These are phyloP conservation scores for Acrobasis consociella DNA, from an alignment of 2,888 invertebrate species.

Conservation along the genomic window DNA sequence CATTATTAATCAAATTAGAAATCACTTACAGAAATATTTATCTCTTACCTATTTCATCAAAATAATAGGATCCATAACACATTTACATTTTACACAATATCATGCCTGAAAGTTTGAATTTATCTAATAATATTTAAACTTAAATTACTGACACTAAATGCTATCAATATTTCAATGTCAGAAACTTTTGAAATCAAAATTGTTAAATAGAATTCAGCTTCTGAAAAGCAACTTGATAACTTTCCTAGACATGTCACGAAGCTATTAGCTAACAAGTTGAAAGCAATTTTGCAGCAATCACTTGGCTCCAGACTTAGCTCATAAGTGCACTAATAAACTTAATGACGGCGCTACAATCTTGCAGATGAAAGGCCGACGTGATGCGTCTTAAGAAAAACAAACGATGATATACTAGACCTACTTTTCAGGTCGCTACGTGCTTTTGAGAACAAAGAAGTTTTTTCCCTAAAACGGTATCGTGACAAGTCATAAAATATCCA, in stretches of 20 bases:
- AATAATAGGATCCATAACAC: too few relatives aligned
- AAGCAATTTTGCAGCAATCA: constrained; percentile 8
- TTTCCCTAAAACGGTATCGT: constrained; percentile 26
- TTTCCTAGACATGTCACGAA: background rate
- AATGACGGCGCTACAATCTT: constrained; percentile 20
- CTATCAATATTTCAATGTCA: too few relatives aligned
- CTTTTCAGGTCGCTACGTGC: constrained; percentile 20
- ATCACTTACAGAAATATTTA: too few relatives aligned
- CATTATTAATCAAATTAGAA: too few relatives aligned
- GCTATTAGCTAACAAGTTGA: constrained; percentile 3
- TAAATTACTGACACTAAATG: too few relatives aligned
- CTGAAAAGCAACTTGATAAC: background rate
- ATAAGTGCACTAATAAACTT: constrained; percentile 22
- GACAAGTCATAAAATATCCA: constrained; percentile 43
- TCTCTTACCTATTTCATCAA: too few relatives aligned
- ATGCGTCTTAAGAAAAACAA: constrained; percentile 14
- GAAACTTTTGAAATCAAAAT: background rate
- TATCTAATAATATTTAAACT: too few relatives aligned
- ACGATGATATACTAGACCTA: constrained; percentile 8
- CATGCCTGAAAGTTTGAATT: too few relatives aligned
- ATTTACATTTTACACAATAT: too few relatives aligned
- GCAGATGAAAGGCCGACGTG: constrained; percentile 16
- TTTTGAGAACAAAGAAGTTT: constrained; percentile 31
- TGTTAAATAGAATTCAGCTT: background rate
- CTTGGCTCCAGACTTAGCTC: background rate